Evolutionary conservation across 2,113 vertebrate genomes (phyloP).

Genomic region (Ramphastos sulfuratus): DNA sequence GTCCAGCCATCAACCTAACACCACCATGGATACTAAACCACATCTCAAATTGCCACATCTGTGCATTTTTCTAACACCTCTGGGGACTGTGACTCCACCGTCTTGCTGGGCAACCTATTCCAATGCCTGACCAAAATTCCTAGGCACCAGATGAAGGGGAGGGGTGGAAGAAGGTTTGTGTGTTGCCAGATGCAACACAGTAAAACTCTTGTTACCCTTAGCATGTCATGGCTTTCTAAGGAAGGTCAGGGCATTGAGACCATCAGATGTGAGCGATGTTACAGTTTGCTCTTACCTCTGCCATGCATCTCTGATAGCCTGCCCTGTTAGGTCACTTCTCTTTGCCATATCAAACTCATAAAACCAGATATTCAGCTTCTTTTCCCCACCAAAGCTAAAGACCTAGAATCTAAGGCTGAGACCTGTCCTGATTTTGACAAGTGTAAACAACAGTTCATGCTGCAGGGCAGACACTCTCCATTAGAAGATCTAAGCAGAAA

Average conservation of each 20-base stretch:
- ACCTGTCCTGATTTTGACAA: neutral
- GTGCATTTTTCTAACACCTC: too few species aligned
- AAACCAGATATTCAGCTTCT: neutral
- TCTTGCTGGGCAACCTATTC: too few species aligned
- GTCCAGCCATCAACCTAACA: too few species aligned
- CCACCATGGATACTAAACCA: too few species aligned
- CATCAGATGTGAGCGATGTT: neutral
- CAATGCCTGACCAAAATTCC: neutral
- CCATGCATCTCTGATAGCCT: neutral
- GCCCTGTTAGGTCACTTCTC: neutral
- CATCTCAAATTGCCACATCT: too few species aligned
- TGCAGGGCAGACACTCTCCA: neutral
- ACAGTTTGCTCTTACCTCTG: neutral
- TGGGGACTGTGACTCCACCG: too few species aligned
- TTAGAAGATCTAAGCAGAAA: neutral
- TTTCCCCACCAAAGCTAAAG: neutral
- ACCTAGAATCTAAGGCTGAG: neutral
- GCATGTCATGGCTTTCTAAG: neutral
- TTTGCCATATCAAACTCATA: neutral
- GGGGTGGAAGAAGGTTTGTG: neutral
- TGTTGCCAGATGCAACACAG: neutral
- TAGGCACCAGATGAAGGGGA: neutral
- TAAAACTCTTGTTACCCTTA: neutral
- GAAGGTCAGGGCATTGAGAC: neutral
- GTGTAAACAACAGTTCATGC: neutral